These are phyloP conservation scores for Aegypius monachus DNA, from an alignment of 2,113 vertebrate species.

Conservation along the genomic window DNA sequence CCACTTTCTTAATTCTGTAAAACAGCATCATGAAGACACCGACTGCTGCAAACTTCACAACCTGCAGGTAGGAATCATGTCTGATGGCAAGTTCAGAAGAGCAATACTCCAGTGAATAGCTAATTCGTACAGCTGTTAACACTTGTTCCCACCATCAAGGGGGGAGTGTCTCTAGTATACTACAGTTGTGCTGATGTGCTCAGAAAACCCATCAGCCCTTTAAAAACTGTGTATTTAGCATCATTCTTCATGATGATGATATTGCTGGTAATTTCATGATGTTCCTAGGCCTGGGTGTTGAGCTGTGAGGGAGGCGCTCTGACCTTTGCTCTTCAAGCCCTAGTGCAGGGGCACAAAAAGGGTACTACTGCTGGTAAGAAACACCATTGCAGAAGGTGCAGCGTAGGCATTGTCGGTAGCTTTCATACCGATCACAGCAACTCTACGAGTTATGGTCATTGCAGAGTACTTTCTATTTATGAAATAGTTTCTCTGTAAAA, in stretches of 20 bases:
- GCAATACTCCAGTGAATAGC: background rate
- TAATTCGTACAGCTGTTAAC: background rate
- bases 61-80: background rate
- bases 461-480: background rate
- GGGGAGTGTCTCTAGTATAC: background rate
- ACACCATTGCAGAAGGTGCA: background rate
- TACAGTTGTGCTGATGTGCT: background rate
- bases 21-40: background rate
- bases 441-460: background rate
- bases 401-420: background rate
- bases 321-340: background rate
- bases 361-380: background rate
- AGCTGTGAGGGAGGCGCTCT: background rate
- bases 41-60: background rate
- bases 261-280: background rate
- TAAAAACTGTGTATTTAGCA: background rate
- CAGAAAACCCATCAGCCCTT: background rate
- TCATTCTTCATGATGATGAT: fast-evolving
- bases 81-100: background rate
- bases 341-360: background rate
- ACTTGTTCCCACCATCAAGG: background rate
- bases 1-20: background rate
- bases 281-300: background rate
- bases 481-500: background rate
- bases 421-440: background rate